These are phyloP conservation scores for Epizoanthus scotinus DNA, from an alignment of 92 coral and sea anemone species.

Conservation along the genomic window DNA sequence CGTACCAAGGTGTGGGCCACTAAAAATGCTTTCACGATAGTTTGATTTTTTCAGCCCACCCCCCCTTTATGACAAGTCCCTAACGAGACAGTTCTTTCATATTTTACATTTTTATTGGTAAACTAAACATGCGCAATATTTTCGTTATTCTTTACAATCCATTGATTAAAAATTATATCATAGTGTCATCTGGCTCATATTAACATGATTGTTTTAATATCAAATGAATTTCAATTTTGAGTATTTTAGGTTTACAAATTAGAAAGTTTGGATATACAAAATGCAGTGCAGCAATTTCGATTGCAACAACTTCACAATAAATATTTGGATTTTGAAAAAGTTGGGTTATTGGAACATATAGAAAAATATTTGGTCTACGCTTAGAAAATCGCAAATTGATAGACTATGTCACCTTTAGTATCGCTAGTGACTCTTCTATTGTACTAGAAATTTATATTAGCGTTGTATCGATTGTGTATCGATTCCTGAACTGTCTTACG, in stretches of 20 bases:
- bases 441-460: background rate
- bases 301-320: background rate
- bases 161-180: background rate
- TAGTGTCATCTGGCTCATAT: background rate
- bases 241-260: background rate
- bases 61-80: too few species aligned
- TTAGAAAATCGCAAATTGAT: conserved; percentile 2
- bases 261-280: background rate
- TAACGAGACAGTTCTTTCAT: background rate
- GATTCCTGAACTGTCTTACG: background rate
- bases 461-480: background rate
- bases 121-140: background rate
- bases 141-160: background rate
- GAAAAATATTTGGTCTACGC: conserved; percentile 25
- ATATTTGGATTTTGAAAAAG: background rate
- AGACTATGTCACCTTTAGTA: background rate
- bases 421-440: background rate
- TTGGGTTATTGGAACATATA: background rate
- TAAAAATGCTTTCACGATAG: too few species aligned
- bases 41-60: too few species aligned
- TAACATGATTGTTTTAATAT: background rate
- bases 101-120: background rate
- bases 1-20: too few species aligned
- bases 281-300: background rate
- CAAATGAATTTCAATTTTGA: background rate